Conservation (phyloP, 2,888 invertebrate species). For the Steromphala cineraria region DNA sequence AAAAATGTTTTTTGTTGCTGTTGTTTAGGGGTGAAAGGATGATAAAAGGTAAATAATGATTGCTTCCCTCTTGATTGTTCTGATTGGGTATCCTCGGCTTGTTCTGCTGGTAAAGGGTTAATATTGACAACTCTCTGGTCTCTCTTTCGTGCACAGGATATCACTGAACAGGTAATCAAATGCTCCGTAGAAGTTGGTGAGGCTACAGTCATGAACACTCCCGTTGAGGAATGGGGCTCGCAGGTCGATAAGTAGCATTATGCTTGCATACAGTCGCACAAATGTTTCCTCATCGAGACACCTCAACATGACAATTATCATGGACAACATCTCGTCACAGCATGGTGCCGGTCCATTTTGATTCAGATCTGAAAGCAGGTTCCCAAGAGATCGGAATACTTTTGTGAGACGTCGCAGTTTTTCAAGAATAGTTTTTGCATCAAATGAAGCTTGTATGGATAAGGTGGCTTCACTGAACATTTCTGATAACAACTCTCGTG, state of each 20-base stretch:
- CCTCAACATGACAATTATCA: slow-evolving; percentile 59
- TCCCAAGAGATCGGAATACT: slow-evolving; percentile 18
- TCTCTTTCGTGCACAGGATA: slow-evolving; percentile 35
- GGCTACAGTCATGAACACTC: slow-evolving; percentile 63
- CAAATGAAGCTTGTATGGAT: background rate
- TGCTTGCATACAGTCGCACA: slow-evolving; percentile 54
- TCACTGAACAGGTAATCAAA: slow-evolving; percentile 65
- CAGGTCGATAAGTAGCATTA: slow-evolving; percentile 59
- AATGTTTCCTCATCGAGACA: slow-evolving; percentile 45
- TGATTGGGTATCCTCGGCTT: no score
- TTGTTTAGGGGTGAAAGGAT: no score
- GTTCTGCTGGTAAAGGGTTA: no score
- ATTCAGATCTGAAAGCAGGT: background rate
- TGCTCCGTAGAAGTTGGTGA: slow-evolving; percentile 64
- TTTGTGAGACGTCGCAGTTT: slow-evolving; percentile 26
- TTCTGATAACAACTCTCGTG: background rate
- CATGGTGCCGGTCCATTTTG: slow-evolving; percentile 37
- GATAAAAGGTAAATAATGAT: no score
- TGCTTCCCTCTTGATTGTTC: no score
- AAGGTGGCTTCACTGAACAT: background rate
- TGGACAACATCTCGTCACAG: slow-evolving; percentile 58
- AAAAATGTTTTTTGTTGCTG: no score
- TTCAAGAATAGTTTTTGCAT: slow-evolving; percentile 21
- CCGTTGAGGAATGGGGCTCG: slow-evolving; percentile 63
- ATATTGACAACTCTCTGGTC: no score